Base-by-base conservation (phyloP, 2,888 invertebrate species). In the Noctua comes region DNA sequence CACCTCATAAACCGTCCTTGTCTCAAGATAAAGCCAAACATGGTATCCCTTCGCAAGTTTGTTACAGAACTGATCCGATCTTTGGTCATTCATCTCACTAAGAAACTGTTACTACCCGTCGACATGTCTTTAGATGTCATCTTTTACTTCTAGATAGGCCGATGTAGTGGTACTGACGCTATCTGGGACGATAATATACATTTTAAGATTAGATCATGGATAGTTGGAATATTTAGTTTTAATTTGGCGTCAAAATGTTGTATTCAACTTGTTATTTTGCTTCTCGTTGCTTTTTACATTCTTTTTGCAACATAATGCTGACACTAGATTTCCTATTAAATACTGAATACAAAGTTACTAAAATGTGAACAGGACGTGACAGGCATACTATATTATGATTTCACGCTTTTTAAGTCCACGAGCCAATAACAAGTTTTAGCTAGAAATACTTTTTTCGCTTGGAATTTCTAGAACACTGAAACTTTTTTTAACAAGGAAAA, bases 11-110 rank as follows among this genome's bases (percentile, higher is more conserved):
- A 36, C 27, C 13, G 65, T 74, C 46, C 68, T 64, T 80, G 80
- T 88, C 84, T 76, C 66, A 57, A 73, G 79, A 80, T 88, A 80
- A 77, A 31, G 21, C 88, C 82, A 66, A 79, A 86, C 68, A 84
- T 82, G 87, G 87, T 81, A 73, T 73, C 69, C 76, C 78, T 85
- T 80, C 65, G 40, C 83, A 66, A 76, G 83, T 85, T 78, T 69
- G 80, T 82, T 76, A 81, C 88, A 71, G 71, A 76, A 82, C 74
- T 82, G 88, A 88, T 88, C 31, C 69, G 72, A 88, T 88, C 88
- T 88, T 13, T 27, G 31, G 73, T 77, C 78, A 59, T 88, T 81
- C 84, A 88, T 88, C 86, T 86, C 76, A 76, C 75, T 86, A 86
- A 84, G 85, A 85, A 85, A 84, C 87, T 80, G 88, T 88, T 88